Conservation (phyloP, 2,113 vertebrate genomes). For the Dipodomys merriami region DNA sequence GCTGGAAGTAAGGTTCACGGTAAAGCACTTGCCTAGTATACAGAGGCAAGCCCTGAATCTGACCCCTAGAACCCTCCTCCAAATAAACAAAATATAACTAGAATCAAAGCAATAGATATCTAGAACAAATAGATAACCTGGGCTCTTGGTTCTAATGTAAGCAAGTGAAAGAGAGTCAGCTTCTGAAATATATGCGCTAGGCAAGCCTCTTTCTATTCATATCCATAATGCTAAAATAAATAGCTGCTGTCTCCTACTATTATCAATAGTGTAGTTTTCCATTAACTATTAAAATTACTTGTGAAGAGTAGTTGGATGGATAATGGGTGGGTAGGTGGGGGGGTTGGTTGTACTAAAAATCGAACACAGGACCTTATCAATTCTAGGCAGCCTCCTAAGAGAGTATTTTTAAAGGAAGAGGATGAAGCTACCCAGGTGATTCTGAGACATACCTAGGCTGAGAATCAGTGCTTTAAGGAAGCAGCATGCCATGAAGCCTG, state of each 20-base stretch:
- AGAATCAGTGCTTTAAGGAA: neutral
- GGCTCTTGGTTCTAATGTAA: neutral
- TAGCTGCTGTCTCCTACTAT: neutral
- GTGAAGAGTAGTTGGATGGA: neutral
- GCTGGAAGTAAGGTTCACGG: neutral
- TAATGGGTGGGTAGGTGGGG: no score
- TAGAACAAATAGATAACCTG: neutral
- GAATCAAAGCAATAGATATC: neutral
- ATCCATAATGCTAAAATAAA: neutral
- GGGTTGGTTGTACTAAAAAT: no score
- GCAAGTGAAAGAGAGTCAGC: neutral
- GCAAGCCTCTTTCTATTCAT: neutral
- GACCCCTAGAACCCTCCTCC: neutral
- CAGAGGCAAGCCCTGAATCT: neutral
- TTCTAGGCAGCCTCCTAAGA: neutral
- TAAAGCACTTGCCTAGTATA: neutral
- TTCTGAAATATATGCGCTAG: neutral
- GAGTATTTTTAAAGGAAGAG: neutral
- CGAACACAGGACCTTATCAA: no score
- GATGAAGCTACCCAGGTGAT: neutral
- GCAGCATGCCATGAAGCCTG: no score
- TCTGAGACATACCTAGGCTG: neutral
- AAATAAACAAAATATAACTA: neutral
- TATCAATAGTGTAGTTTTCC: neutral
- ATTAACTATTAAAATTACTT: fast-evolving